Evolutionary conservation across 2,888 invertebrate species (phyloP).

Genomic region (Lycocerus yunnanus): DNA sequence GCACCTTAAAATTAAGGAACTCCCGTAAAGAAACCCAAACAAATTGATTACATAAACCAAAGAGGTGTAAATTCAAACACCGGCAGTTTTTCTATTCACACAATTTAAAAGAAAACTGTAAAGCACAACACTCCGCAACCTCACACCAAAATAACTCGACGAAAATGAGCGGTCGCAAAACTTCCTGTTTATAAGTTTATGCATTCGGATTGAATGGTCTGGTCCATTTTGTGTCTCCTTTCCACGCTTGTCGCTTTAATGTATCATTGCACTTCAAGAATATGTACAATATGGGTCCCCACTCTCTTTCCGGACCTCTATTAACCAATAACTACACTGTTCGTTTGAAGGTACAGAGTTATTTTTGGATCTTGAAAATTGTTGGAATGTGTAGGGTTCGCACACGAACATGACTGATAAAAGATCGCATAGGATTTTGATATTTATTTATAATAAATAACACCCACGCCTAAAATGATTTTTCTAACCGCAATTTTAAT

Average conservation of each 20-base stretch:
- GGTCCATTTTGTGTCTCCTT: constrained; percentile 27
- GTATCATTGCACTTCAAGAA: constrained; percentile 18
- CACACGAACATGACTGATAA: constrained; percentile 6
- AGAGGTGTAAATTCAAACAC: neutral
- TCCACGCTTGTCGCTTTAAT: constrained; percentile 9
- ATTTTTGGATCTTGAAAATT: constrained; percentile 11
- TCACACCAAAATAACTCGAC: constrained; percentile 7
- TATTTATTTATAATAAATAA: neutral
- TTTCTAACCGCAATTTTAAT: neutral
- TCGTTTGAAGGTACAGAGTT: constrained; percentile 20
- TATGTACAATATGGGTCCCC: constrained; percentile 17
- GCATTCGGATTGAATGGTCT: constrained; percentile 31
- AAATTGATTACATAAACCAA: neutral
- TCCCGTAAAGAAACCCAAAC: neutral
- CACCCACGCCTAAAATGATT: neutral
- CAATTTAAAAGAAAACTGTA: neutral
- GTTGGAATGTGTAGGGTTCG: neutral
- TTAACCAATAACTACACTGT: constrained; percentile 24
- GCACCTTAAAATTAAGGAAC: neutral
- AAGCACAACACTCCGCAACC: neutral
- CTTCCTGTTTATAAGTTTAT: constrained; percentile 33
- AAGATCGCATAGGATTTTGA: neutral
- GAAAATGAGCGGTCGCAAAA: constrained; percentile 31
- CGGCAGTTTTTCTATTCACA: neutral
- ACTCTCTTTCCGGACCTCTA: constrained; percentile 25